These are phyloP conservation scores for Bellardia bayeri DNA, from an alignment of 2,888 invertebrate genomes.

Conservation along the genomic window DNA sequence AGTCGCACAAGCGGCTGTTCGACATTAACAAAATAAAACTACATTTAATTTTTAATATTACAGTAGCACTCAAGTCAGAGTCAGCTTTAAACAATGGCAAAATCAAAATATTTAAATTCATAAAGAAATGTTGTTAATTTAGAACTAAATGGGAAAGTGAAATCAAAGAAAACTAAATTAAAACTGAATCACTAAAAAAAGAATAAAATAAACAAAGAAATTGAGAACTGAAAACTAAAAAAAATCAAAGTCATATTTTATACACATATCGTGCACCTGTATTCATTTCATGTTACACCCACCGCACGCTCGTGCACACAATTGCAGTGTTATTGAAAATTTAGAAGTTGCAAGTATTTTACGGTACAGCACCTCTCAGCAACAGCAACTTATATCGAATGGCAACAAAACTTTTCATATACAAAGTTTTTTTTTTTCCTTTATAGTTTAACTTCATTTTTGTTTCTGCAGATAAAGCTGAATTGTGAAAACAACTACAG, in stretches of 20 bases:
- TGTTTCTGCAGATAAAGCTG: background rate
- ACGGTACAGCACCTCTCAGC: conserved; percentile 30
- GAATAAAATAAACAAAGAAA: background rate
- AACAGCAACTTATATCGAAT: conserved; percentile 16
- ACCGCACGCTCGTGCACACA: background rate
- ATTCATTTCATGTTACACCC: background rate
- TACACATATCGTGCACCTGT: background rate
- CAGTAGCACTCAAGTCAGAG: too few relatives aligned
- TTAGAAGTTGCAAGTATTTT: conserved; percentile 16
- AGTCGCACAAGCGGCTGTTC: too few relatives aligned
- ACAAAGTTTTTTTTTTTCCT: background rate
- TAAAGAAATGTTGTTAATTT: background rate
- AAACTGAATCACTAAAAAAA: background rate
- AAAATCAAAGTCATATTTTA: background rate
- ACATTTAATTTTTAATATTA: too few relatives aligned
- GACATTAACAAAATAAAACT: too few relatives aligned
- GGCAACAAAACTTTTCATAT: background rate
- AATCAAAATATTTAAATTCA: background rate
- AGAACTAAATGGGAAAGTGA: background rate
- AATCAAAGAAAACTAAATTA: background rate
- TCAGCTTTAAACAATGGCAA: too few relatives aligned
- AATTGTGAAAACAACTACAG: background rate
- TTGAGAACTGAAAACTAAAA: background rate
- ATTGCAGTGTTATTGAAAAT: background rate
- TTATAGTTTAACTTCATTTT: background rate